Evolutionary conservation across 2,113 vertebrate species (phyloP).

Genomic region (Aix galericulata): DNA sequence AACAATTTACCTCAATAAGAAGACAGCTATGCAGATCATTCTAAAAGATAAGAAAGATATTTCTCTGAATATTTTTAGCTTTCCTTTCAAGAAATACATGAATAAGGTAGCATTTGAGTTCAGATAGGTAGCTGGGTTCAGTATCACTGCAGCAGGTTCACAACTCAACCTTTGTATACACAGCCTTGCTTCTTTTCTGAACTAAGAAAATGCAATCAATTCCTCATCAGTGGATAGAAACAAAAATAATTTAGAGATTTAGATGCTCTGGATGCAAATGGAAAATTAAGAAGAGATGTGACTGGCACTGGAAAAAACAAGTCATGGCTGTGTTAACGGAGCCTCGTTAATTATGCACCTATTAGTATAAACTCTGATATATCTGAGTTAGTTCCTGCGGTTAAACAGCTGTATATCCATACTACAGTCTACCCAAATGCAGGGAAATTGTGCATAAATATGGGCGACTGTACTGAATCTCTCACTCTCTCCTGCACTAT

Average conservation of each 20-base stretch:
- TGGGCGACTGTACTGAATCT: neutral
- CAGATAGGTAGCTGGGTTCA: neutral
- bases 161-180: neutral
- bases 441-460: neutral
- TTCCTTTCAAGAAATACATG: slow-evolving; percentile 38
- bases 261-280: neutral
- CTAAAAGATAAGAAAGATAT: slow-evolving; percentile 50
- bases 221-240: neutral
- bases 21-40: slow-evolving; percentile 24
- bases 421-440: neutral
- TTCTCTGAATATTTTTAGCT: slow-evolving; percentile 30
- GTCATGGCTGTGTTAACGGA: neutral
- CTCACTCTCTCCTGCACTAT: neutral
- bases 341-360: neutral
- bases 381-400: neutral
- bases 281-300: neutral
- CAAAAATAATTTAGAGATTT: neutral
- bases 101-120: slow-evolving; percentile 5
- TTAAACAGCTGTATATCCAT: neutral
- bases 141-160: neutral
- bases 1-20: slow-evolving; percentile 11
- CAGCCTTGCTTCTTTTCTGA: neutral
- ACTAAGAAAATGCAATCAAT: neutral
- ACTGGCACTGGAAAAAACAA: neutral
- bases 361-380: neutral